phyloP scores from a whole-genome alignment of 1,140 invertebrate genomes.

The Bombus balteatus region DNA sequence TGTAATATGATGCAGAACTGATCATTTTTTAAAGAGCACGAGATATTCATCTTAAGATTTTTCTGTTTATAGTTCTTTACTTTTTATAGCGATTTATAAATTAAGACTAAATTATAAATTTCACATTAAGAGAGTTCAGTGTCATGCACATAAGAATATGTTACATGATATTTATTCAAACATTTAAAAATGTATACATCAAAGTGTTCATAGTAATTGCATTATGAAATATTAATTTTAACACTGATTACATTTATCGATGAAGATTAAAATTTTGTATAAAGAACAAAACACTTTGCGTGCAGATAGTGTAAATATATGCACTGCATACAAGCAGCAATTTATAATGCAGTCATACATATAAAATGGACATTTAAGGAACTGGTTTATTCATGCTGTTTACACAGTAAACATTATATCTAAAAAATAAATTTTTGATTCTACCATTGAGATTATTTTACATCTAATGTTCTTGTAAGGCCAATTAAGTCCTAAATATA shows the following conservation, averaged over 20 bases:
- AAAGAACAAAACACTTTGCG: slow-evolving; percentile 62
- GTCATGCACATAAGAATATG: slow-evolving; percentile 61
- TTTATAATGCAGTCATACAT: slow-evolving; percentile 69
- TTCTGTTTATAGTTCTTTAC: slow-evolving; percentile 35
- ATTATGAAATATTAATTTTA: slow-evolving; percentile 48
- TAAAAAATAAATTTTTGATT: slow-evolving; percentile 41
- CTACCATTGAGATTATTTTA: slow-evolving; percentile 22
- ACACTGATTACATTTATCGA: slow-evolving; percentile 64
- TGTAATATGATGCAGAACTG: slow-evolving; percentile 69
- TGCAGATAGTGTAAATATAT: slow-evolving; percentile 70
- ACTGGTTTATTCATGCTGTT: slow-evolving; percentile 63
- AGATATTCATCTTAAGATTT: slow-evolving; percentile 63
- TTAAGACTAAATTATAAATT: slow-evolving; percentile 39
- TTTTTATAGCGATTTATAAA: slow-evolving; percentile 45
- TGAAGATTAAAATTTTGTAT: slow-evolving; percentile 58
- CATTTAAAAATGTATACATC: slow-evolving; percentile 51
- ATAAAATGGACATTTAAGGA: slow-evolving; percentile 67
- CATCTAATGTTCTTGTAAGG: slow-evolving; percentile 20
- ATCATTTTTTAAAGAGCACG: slow-evolving; percentile 83
- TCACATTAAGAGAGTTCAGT: slow-evolving; percentile 40
- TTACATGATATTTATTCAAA: slow-evolving; percentile 50
- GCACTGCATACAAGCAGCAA: slow-evolving; percentile 66
- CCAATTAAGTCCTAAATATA: slow-evolving; percentile 40
- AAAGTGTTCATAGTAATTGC: slow-evolving; percentile 47
- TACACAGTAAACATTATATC: slow-evolving; percentile 50